Conservation (phyloP, 2,888 invertebrate species). For the Ischnura elegans region DNA sequence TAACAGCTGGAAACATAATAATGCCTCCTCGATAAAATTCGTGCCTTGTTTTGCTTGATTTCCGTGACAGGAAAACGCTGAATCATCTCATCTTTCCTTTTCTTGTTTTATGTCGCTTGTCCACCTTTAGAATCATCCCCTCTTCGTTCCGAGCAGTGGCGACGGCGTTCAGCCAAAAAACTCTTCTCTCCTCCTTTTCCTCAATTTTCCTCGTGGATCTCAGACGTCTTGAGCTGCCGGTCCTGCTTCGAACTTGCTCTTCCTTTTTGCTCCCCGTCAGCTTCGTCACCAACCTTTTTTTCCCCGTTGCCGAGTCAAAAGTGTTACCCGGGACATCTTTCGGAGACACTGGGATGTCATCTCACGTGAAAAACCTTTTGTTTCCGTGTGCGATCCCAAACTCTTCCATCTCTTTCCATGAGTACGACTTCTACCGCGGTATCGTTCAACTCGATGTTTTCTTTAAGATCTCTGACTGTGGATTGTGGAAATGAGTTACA, state of each 20-base stretch:
- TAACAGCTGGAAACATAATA: too few relatives aligned
- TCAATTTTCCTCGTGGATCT: not conserved
- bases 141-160: not conserved
- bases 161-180: not conserved
- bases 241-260: not conserved
- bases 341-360: conserved; percentile 37
- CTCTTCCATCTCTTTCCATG: not conserved
- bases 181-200: not conserved
- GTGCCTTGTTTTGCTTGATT: not conserved
- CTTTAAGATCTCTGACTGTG: too few relatives aligned
- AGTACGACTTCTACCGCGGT: not conserved
- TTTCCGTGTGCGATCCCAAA: conserved; percentile 11
- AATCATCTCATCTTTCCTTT: too few relatives aligned
- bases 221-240: not conserved
- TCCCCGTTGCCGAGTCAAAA: not conserved
- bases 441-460: not conserved
- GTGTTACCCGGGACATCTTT: conserved; percentile 44
- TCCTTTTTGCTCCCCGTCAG: not conserved
- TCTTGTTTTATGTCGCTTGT: not conserved
- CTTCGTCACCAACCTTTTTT: not conserved
- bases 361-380: conserved; percentile 64
- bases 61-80: not conserved
- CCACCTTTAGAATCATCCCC: too few relatives aligned
- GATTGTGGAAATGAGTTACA: too few relatives aligned
- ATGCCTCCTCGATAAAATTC: not conserved